Percentiles rank a stretch among this genome's conserved stretches.
Conservation (phyloP, 2,797 vertebrate genomes). For the Acipenser ruthenus region DNA sequence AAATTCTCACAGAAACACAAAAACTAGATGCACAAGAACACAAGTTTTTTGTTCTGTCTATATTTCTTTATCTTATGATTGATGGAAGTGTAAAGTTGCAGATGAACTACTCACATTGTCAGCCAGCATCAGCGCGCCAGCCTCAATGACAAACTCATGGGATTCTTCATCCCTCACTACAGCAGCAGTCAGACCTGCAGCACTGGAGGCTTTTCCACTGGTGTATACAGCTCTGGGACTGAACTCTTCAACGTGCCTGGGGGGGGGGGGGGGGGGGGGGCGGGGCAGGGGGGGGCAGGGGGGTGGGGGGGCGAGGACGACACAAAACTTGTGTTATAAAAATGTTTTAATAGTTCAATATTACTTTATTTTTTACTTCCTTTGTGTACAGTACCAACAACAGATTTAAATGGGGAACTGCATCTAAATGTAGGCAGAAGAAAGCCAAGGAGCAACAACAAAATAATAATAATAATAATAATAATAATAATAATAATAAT, state of each 20-base stretch:
- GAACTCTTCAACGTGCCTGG: slow-evolving; percentile 94
- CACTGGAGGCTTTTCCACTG: slow-evolving; percentile 91
- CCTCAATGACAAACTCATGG: slow-evolving; percentile 95
- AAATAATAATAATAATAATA: too few species aligned
- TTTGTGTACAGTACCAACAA: too few species aligned
- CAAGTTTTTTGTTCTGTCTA: too few species aligned
- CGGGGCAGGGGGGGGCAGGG: not conserved
- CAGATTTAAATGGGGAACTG: too few species aligned
- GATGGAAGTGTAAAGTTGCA: not conserved
- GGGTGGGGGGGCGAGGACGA: not conserved
- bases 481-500: too few species aligned
- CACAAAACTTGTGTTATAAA: not conserved
- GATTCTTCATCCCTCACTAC: slow-evolving; percentile 95
- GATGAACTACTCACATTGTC: slow-evolving; percentile 77
- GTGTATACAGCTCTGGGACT: slow-evolving; percentile 93
- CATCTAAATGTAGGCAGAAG: too few species aligned
- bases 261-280: too few species aligned
- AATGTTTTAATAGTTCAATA: too few species aligned
- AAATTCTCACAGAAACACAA: not conserved
- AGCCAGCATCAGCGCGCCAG: slow-evolving; percentile 93
- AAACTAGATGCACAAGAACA: not conserved
- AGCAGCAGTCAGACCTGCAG: slow-evolving; percentile 88
- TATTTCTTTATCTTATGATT: too few species aligned
- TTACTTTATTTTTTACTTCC: too few species aligned
- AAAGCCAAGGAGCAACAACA: too few species aligned